phyloP scores from a whole-genome alignment of 1,140 invertebrate species.

The Drosophila bocqueti region DNA sequence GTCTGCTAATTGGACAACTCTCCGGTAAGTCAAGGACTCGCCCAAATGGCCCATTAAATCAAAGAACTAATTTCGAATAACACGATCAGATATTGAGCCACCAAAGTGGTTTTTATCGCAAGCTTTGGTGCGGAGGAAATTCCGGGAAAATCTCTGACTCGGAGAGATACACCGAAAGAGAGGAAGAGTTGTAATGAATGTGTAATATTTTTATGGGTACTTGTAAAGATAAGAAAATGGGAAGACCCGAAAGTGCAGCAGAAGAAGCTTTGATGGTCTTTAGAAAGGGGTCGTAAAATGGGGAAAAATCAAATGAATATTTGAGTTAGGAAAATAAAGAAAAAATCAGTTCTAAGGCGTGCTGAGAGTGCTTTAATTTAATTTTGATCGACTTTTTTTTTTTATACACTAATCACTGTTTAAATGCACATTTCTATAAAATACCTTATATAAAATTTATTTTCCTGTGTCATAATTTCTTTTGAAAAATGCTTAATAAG shows the following conservation, averaged over 20 bases:
- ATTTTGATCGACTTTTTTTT: not conserved
- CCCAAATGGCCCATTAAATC: slow-evolving; percentile 37
- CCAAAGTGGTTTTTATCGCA: slow-evolving; percentile 17
- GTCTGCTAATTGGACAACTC: slow-evolving; percentile 67
- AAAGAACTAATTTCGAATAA: slow-evolving; percentile 28
- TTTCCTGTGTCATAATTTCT: not conserved
- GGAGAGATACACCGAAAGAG: not conserved
- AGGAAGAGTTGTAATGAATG: slow-evolving; percentile 23
- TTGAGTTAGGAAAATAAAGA: not conserved
- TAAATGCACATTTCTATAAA: not conserved
- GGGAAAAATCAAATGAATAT: not conserved
- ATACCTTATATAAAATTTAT: not conserved
- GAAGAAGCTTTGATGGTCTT: slow-evolving; percentile 9
- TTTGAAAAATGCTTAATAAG: not conserved
- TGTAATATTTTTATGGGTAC: slow-evolving; percentile 34
- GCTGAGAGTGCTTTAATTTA: too few species aligned
- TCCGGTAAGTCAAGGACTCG: slow-evolving; percentile 62
- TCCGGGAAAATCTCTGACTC: not conserved
- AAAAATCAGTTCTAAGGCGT: too few species aligned
- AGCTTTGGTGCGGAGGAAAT: not conserved
- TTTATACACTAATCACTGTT: too few species aligned
- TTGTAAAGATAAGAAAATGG: slow-evolving; percentile 28
- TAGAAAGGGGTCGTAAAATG: not conserved
- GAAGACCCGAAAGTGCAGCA: slow-evolving; percentile 24
- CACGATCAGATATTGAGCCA: slow-evolving; percentile 16